Base-by-base conservation (phyloP, 2,888 invertebrate species). In the Bimastos eiseni region DNA sequence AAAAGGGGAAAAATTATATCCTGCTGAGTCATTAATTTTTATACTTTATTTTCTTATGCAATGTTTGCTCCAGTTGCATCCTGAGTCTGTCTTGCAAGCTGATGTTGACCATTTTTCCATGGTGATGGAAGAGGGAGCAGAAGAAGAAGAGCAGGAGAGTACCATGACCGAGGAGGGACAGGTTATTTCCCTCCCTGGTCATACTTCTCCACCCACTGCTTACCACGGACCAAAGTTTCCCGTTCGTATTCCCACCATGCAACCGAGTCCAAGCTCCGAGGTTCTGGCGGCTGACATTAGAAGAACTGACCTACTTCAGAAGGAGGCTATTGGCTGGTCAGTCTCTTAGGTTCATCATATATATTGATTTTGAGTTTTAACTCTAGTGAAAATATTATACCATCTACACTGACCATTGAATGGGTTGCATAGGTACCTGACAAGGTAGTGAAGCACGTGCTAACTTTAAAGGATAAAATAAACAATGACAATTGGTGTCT, bases 301-400 rank as follows among this genome's bases (percentile, higher is more conserved):
- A 89, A 91, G 93, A 41, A 91, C 93, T 91, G 94, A 94, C 90
- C 8, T 93, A 13, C 83, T 94, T 55, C 93, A 94, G 92, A 94
- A 93, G 91, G 93, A 94, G 90, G 94, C 94, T 33, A 92, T 93
- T 84, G 93, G 94, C 89, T 94, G 94, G 94, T 94, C 92, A 89
- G 93, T 36, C 30, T n/a, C 24, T 38, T 83, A 24, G 30, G 33
- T 91, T 24, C 36, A 44, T 38, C 37, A 34, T 90, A 33, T 89
- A 24, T 90, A 36, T 70, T 49, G 33, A 84, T 21, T 49, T 49
- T 49, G 24, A 21, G 24, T 24, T 49, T 49, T 21, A 49, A 49
- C 49, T 49, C 49, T 49, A 24, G 24, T 49, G 49, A 19, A 49
- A 21, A 24, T 49, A 21, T 19, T 44, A 21, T 49, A 24, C 49